Percentiles rank a stretch among this genome's conserved stretches.
phyloP scores from a whole-genome alignment of 2,113 vertebrate species.

The Etheostoma cragini region DNA sequence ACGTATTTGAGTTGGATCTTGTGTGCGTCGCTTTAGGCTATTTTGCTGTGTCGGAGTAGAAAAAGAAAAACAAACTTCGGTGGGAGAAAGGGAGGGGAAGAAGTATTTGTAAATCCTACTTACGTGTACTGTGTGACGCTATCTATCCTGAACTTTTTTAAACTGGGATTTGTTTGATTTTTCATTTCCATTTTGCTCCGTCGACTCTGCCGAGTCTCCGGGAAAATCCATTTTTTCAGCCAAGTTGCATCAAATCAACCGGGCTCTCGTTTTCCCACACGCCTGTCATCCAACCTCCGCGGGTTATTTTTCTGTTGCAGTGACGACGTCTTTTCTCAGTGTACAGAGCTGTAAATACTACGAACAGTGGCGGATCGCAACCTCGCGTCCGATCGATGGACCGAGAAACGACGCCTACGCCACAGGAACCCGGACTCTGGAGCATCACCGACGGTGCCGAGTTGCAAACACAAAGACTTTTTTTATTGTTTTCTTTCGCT shows the following conservation, averaged over 20 bases:
- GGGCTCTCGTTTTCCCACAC: conserved; percentile 47
- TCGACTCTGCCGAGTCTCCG: no score
- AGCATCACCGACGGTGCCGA: conserved; percentile 75
- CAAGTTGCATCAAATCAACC: conserved; percentile 58
- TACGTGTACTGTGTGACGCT: conserved; percentile 67
- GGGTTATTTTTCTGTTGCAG: conserved; percentile 33
- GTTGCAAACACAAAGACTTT: conserved; percentile 61
- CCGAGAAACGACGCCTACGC: no score
- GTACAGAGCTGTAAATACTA: conserved; percentile 85
- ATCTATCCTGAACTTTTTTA: conserved; percentile 53
- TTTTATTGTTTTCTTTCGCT: conserved; percentile 28
- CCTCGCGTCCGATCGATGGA: not conserved
- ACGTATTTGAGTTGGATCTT: conserved; percentile 65
- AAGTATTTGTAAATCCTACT: conserved; percentile 71
- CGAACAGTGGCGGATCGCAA: conserved; percentile 51
- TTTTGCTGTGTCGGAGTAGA: conserved; percentile 64
- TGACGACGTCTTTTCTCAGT: conserved; percentile 59
- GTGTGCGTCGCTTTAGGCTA: conserved; percentile 65
- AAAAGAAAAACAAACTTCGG: conserved; percentile 47
- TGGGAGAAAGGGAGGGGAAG: conserved; percentile 20
- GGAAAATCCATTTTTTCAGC: conserved; percentile 24
- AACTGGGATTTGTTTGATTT: conserved; percentile 21
- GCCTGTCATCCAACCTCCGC: no score
- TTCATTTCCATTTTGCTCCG: conserved; percentile 1
- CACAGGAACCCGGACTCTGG: conserved; percentile 69